Evolutionary conservation across 1,140 invertebrate genomes (phyloP), one percentile per base, ranked within the genome.

Genomic region (Drosophila paulistorum): DNA sequence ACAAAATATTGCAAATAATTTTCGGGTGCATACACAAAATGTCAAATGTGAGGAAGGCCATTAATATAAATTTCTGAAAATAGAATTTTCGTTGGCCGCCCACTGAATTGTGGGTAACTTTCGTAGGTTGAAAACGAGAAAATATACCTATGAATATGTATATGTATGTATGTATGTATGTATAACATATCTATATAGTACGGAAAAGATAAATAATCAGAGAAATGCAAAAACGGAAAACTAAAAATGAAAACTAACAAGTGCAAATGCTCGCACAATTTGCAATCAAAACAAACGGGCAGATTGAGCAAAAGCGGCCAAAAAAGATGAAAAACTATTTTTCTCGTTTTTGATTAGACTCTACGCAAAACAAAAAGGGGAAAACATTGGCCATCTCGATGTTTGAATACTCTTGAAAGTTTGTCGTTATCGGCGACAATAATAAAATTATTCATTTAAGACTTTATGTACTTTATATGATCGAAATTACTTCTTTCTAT

Each of bases 11-110:
- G 59, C 37, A 37, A 23, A 61, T 61, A 23, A 61, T 20, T 17
- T 58, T 35, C 7, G 5, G 30, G 57, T 59, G 57, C 57, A 59
- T 37, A 59, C 57, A 59, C 57, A 33, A 86, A 81, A 86, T 85
- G 82, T 79, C 71, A 79, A 78, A 81, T 76, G 79, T 79, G 75
- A 64, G 75, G 70, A 75, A 82, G 76, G 45, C 83, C 57, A 82
- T 87, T 73, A 68, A 72, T 67, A 64, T 69, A 69, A 57, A 59
- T 48, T 71, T 39, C 65, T 65, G 54, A 66, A 85, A 85, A 86
- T 82, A 69, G 68, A 65, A 11, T 45, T 62, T 23, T 7, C 54
- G 23, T 42, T 9, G 33, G 26, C 74, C 82, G 71, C 83, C 82
- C 82, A 85, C 82, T 64, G 64, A 57, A 79, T 76, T 73, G 83